phyloP scores from a whole-genome alignment of 2,888 invertebrate species.

The Macrosiphum euphorbiae region DNA sequence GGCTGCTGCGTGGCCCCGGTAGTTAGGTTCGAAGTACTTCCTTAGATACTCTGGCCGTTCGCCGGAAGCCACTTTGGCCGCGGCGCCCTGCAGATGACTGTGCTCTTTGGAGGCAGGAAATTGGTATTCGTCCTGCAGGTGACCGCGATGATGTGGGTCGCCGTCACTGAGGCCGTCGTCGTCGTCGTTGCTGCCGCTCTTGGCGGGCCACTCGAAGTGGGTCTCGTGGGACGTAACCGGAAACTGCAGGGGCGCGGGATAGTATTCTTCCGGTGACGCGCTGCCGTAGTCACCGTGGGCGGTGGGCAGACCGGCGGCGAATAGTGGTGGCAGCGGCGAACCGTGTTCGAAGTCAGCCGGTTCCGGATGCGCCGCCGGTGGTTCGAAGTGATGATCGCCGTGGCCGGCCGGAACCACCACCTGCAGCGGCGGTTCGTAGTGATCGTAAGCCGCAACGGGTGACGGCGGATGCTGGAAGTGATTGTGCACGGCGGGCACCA shows the following conservation, averaged over 20 bases:
- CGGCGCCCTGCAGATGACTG: not conserved
- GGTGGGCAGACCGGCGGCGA: constrained; percentile 33
- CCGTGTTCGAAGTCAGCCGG: not conserved
- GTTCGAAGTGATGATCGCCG: constrained; percentile 8
- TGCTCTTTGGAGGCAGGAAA: not conserved
- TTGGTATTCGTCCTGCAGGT: not conserved
- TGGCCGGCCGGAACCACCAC: not conserved
- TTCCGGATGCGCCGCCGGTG: constrained; percentile 26
- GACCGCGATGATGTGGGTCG: not conserved
- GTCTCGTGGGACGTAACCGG: constrained; percentile 33
- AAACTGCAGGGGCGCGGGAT: constrained; percentile 37
- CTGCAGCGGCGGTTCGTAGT: constrained; percentile 9
- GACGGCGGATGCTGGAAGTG: not conserved
- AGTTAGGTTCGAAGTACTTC: constrained; percentile 52
- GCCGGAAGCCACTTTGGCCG: not conserved
- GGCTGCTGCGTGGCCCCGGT: not conserved
- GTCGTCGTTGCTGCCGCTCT: not conserved
- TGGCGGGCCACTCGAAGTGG: constrained; percentile 40
- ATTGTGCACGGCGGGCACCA: not conserved
- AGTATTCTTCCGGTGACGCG: constrained; percentile 48
- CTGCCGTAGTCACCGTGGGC: constrained; percentile 58
- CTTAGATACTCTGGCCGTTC: constrained; percentile 56
- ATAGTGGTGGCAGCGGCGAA: not conserved
- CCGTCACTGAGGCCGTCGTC: not conserved
- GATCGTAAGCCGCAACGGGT: not conserved